phyloP scores from a whole-genome alignment of 2,113 vertebrate species.

The Acanthochromis polyacanthus region DNA sequence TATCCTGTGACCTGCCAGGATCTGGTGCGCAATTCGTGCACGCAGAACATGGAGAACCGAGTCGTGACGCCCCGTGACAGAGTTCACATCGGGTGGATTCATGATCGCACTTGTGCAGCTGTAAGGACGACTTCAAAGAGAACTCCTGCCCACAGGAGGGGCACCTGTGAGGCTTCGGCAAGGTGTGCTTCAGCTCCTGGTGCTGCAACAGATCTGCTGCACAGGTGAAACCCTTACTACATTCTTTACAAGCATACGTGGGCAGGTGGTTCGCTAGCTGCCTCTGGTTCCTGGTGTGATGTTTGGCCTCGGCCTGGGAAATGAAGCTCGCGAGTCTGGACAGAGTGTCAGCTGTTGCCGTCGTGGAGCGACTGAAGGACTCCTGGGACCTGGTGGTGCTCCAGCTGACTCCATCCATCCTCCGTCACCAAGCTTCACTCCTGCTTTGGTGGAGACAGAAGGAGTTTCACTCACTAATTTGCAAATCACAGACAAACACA shows the following conservation, averaged over 20 bases:
- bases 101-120: conserved; percentile 70
- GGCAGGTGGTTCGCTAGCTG: conserved; percentile 14
- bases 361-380: conserved; percentile 54
- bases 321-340: conserved; percentile 79
- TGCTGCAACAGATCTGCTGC: conserved; percentile 57
- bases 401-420: conserved; percentile 81
- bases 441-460: conserved; percentile 14
- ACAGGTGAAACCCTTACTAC: conserved; percentile 61
- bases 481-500: no score
- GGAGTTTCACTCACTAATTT: background rate
- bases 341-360: conserved; percentile 62
- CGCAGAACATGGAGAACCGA: conserved; percentile 36
- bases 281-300: conserved; percentile 17
- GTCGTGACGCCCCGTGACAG: conserved; percentile 39
- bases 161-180: conserved; percentile 80
- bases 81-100: conserved; percentile 37
- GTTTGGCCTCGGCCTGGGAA: conserved; percentile 64
- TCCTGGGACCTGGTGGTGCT: conserved; percentile 58
- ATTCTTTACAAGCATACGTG: conserved; percentile 63
- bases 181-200: conserved; percentile 63
- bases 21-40: conserved; percentile 25
- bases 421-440: conserved; percentile 23
- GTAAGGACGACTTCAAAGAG: conserved; percentile 76
- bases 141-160: conserved; percentile 74
- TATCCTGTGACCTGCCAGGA: conserved; percentile 29